Conservation (phyloP, 2,113 vertebrate species). For the Phalacrocorax carbo region DNA sequence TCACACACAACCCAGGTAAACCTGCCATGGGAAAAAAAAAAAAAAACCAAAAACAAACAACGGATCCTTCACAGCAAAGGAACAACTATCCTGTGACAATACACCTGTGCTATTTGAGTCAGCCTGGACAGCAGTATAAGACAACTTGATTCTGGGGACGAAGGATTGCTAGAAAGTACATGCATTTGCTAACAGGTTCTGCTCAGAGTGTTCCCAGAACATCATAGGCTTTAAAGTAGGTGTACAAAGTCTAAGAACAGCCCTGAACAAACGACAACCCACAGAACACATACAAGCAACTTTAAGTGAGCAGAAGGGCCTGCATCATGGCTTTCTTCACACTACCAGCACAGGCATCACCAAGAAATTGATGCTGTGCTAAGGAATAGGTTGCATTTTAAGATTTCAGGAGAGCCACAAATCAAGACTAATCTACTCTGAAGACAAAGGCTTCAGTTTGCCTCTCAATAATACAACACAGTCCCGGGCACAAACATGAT, state of each 20-base stretch:
- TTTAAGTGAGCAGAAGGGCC: background rate
- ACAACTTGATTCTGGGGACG: background rate
- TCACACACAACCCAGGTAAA: background rate
- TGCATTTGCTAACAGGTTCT: background rate
- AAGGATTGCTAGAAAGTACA: background rate
- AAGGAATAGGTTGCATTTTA: background rate
- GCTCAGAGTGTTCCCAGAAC: background rate
- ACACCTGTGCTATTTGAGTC: background rate
- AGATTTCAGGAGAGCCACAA: background rate
- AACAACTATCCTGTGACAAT: background rate
- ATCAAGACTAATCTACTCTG: background rate
- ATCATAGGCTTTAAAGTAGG: background rate
- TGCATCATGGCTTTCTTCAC: background rate
- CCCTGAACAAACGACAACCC: background rate
- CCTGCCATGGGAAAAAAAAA: background rate
- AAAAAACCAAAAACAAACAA: background rate
- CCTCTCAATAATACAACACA: background rate
- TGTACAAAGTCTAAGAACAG: background rate
- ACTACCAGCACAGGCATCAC: background rate
- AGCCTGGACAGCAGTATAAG: background rate
- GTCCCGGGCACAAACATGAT: background rate
- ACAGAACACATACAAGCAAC: background rate
- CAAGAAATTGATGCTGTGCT: background rate
- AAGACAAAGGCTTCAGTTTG: background rate
- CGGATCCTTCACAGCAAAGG: background rate